Percentiles rank a stretch among this genome's conserved stretches.
These are phyloP conservation scores for Malurus melanocephalus DNA, from an alignment of 2,113 vertebrate genomes.

Conservation along the genomic window DNA sequence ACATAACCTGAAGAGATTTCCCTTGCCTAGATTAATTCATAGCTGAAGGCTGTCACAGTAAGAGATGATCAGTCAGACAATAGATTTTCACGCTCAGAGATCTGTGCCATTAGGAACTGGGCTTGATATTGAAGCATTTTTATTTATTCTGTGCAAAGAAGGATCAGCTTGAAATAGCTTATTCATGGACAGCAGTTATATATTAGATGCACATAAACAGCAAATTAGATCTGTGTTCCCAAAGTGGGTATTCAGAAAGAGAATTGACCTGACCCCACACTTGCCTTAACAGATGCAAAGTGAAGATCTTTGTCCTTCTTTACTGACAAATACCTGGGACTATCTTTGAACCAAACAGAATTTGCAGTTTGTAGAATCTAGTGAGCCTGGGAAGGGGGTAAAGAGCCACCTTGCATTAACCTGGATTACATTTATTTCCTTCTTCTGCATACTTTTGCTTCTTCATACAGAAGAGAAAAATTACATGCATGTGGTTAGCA, in stretches of 20 bases:
- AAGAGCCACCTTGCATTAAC: neutral
- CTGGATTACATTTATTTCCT: neutral
- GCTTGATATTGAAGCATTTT: neutral
- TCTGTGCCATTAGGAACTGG: neutral
- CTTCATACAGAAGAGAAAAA: neutral
- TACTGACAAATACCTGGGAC: neutral
- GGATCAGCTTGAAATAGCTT: constrained; percentile 5
- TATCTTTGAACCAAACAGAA: neutral
- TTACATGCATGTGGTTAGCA: neutral
- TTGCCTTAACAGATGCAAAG: neutral
- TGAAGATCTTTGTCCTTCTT: neutral
- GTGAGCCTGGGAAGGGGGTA: neutral
- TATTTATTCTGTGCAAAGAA: constrained; percentile 24
- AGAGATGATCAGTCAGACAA: neutral
- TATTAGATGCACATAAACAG: neutral
- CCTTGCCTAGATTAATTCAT: neutral
- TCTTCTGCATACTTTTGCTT: neutral
- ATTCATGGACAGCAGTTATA: neutral
- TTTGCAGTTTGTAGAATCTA: neutral
- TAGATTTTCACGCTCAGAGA: constrained; percentile 7
- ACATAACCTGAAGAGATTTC: neutral
- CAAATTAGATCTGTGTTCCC: neutral
- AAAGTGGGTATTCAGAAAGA: neutral
- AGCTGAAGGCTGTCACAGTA: neutral
- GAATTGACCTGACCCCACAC: neutral